Conservation (phyloP, 1,140 invertebrate genomes). For the Tetramorium parvispinum region DNA sequence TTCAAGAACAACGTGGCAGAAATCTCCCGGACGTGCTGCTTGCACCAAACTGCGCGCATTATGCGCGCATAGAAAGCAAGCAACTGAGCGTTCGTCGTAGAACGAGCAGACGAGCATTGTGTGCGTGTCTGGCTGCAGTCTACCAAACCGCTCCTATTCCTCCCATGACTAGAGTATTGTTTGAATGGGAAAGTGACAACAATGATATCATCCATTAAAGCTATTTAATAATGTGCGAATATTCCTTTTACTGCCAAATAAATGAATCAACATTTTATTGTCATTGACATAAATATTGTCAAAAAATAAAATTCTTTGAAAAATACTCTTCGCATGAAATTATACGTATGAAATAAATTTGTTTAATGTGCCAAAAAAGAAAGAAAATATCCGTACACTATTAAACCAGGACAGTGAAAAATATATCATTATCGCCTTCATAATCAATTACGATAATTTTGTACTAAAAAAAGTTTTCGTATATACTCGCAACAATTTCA, state of each 20-base stretch:
- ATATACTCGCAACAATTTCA: neutral
- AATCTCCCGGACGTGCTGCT: slow-evolving; percentile 47
- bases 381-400: neutral
- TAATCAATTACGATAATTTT: neutral
- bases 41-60: slow-evolving; percentile 51
- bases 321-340: neutral
- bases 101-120: slow-evolving; percentile 70
- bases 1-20: slow-evolving; percentile 61
- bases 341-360: neutral
- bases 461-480: neutral
- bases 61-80: slow-evolving; percentile 38
- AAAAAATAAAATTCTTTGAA: neutral
- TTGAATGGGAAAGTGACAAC: slow-evolving; percentile 2
- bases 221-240: slow-evolving; percentile 10
- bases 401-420: neutral
- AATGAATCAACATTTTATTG: neutral
- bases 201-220: neutral
- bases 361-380: neutral
- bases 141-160: slow-evolving; percentile 29
- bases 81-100: slow-evolving; percentile 20
- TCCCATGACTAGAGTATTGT: slow-evolving; percentile 4
- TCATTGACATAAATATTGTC: neutral
- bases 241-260: neutral
- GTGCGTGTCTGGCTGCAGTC: slow-evolving; percentile 29
- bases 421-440: neutral